Evolutionary conservation across 53 echinoderm and acorn worm genomes (phyloP).

Genomic region (Holothuria leucospilota): DNA sequence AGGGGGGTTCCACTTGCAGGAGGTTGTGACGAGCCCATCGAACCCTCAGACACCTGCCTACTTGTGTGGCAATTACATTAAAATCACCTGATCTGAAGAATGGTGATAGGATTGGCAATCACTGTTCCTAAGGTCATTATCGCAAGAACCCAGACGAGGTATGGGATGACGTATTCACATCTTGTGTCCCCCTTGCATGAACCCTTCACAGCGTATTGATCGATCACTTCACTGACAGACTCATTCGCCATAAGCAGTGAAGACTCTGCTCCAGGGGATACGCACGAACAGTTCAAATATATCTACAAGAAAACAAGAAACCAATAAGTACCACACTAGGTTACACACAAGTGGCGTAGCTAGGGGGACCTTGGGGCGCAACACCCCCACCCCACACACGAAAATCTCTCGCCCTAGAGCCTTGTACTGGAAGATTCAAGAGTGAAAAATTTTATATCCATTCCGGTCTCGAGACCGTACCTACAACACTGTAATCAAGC

Average conservation of each 20-base stretch:
- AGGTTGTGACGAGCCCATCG: no score
- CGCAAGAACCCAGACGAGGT: neutral
- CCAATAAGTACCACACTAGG: neutral
- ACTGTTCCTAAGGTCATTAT: conserved; percentile 4
- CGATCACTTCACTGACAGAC: neutral
- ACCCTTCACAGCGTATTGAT: conserved; percentile 21
- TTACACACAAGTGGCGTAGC: no score
- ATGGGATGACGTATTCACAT: conserved; percentile 8
- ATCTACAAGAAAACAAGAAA: neutral
- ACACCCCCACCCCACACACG: no score
- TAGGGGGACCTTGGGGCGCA: no score
- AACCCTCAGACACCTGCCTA: no score
- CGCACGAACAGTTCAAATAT: conserved; percentile 18
- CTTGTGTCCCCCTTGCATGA: conserved; percentile 1
- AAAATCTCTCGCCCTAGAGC: no score
- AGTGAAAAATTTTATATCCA: neutral
- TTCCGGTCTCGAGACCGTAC: no score
- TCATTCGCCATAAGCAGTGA: neutral
- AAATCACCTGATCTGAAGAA: conserved; percentile 33
- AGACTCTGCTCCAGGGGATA: neutral
- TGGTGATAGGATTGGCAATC: neutral
- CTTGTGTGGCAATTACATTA: neutral
- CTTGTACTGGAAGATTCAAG: neutral
- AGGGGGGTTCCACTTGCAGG: no score
- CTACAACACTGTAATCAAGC: no score